Evolutionary conservation across 2,888 invertebrate species (phyloP), one percentile per base, ranked within the genome.

Genomic region (Muscina levida): DNA sequence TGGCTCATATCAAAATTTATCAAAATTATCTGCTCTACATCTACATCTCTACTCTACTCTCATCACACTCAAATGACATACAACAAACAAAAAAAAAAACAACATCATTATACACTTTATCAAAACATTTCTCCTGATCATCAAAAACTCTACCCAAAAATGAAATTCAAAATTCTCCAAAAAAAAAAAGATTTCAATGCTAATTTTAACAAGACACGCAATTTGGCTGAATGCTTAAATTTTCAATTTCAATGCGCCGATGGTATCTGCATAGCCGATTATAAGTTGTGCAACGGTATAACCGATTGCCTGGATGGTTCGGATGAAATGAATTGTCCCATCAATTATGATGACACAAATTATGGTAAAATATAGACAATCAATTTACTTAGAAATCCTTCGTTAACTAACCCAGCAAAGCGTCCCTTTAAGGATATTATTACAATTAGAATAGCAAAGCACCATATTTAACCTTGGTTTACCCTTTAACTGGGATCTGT

Each of bases 201-300:
- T 79, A 87, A 87, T 82, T 89, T 86, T 83, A 89, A 89, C 87
- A 86, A 84, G 83, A 88, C 86, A 82, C 88, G 87, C 26, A 84
- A 86, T 74, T 84, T 84, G 83, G 85, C 83, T 68, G 88, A 89
- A 75, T 90, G 91, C 85, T 84, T 87, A 67, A 83, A 88, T 82
- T 90, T 91, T 84, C 93, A 94, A 86, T 94, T 93, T 89, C 91
- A 91, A 78, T 95, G 95, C 88, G 91, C 90, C 74, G 93, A 93
- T 86, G 92, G 93, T n/a, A 89, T 91, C 80, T 95, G 95, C 91
- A 93, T 95, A 82, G 92, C 91, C 84, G 91, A 91, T 83, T 89
- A 89, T 76, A 93, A 92, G 85, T 91, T 91, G 75, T 95, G 95
- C 89, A 92, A 95, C 86, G 90, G 90, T 71, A 86, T 88, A 51